phyloP scores from a whole-genome alignment of 2,113 vertebrate genomes.

The Pardalotus punctatus region DNA sequence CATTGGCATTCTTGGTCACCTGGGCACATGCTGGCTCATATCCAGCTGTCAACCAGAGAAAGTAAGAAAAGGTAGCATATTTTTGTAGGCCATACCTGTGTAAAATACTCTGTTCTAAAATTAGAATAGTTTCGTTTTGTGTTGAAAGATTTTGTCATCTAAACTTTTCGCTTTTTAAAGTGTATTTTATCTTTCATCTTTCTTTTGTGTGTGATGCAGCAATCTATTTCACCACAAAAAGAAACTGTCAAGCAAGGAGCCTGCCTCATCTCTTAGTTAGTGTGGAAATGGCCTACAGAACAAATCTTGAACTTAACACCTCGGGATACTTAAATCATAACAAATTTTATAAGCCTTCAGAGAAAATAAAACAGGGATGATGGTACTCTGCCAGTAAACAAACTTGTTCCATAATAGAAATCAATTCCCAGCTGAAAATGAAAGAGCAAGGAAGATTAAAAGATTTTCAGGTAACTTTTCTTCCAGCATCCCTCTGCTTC shows the following conservation, averaged over 20 bases:
- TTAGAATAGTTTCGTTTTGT: background rate
- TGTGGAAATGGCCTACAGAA: constrained; percentile 65
- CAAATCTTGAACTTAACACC: constrained; percentile 66
- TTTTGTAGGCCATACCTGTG: background rate
- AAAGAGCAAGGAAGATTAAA: constrained; percentile 29
- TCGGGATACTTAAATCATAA: constrained; percentile 71
- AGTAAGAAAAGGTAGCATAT: background rate
- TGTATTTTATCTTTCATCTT: background rate
- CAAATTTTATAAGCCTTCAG: constrained; percentile 56
- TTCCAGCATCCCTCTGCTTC: background rate
- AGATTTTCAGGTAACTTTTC: constrained; percentile 36
- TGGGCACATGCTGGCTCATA: fast-evolving
- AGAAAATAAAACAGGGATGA: background rate
- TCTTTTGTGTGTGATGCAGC: background rate
- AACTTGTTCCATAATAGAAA: background rate
- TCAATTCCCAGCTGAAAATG: background rate
- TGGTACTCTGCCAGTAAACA: constrained; percentile 48
- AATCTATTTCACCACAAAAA: background rate
- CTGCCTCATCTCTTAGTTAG: constrained; percentile 58
- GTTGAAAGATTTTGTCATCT: background rate
- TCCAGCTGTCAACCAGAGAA: background rate
- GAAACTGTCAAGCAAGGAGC: background rate
- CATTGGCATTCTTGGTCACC: background rate
- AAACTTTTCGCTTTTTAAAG: background rate
- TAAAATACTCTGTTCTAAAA: background rate